Evolutionary conservation across 2,797 vertebrate species (phyloP), one percentile per base, ranked within the genome.

Genomic region (Molossus alvarezi): DNA sequence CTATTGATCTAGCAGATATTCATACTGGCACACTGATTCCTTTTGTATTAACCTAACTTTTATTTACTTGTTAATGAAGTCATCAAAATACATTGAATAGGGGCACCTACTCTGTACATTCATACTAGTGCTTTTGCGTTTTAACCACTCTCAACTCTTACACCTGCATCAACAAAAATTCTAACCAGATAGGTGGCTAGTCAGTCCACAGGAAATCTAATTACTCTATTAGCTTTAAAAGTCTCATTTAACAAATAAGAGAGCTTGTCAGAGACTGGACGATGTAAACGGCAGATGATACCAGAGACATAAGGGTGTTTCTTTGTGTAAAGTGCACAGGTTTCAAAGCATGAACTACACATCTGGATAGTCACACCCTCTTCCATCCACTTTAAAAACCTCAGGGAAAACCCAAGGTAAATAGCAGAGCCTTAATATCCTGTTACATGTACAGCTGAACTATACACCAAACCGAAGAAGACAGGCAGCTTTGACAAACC

Each of bases 401-500:
- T 53, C 2, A 23, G 79, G 2, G 57, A 76, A 62, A 64, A 9
- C 7, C 80, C 51, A 88, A 48, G 9, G 67, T n/a, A 25, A 81
- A 71, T 53, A 27, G 37, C 5, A 71, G 33, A 89, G 51, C 65
- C 90, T 67, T 60, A 12, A 62, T 29, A 69, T 15, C 53, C 75
- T 48, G 11, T 18, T 48, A 55, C 41, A 45, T 45, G 41, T 45
- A 45, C 29, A 72, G 69, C 55, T 79, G 33, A 65, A 85, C 72
- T 80, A 45, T 4, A 64, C 73, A 62, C 58, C 75, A 72, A 87
- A 48, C 85, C 67, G 58, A 60, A 33, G 0, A 10, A 41, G n/a
- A 90, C 96, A 97, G 95, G 80, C 51, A 15, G 93, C 86, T 90
- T 94, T 89, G 88, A 96, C 57, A 95, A 84, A 84, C 85, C 81